A percentile compares a stretch with the other conserved stretches of the same genome.
phyloP scores from a whole-genome alignment of 2,113 vertebrate species.

The Laticauda laticaudata region DNA sequence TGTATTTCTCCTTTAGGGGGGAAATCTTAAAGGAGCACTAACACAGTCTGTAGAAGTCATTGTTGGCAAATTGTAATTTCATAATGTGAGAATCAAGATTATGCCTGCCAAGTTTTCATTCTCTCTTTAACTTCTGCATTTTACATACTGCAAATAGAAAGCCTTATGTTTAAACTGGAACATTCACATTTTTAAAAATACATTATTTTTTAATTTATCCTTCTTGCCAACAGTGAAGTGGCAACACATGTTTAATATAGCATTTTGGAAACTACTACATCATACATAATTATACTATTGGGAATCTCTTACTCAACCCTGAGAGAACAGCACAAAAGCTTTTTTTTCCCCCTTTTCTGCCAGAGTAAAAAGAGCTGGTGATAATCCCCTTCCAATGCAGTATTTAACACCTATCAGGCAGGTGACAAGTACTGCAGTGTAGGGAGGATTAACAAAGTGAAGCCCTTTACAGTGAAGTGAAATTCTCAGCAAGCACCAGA shows the following conservation, averaged over 20 bases:
- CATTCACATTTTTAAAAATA: constrained; percentile 56
- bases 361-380: constrained; percentile 29
- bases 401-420: constrained; percentile 49
- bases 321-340: background rate
- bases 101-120: constrained; percentile 5
- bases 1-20: constrained; percentile 52
- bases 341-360: constrained; percentile 11
- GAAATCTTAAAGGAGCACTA: constrained; percentile 29
- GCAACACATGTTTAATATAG: constrained; percentile 55
- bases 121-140: constrained; percentile 13
- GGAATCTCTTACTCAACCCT: constrained; percentile 29
- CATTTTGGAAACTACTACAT: constrained; percentile 39
- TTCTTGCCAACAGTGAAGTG: constrained; percentile 61
- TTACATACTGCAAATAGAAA: constrained; percentile 43
- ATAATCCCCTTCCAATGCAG: constrained; percentile 39
- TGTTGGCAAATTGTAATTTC: constrained; percentile 14
- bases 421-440: constrained; percentile 45
- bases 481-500: constrained; percentile 34
- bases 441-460: constrained; percentile 33
- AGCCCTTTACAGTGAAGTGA: constrained; percentile 34
- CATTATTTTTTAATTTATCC: constrained; percentile 42
- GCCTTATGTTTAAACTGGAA: constrained; percentile 52
- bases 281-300: background rate
- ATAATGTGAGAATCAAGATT: constrained; percentile 5
- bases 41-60: constrained; percentile 41